These are phyloP conservation scores for Mythimna loreyi DNA, from an alignment of 2,888 invertebrate genomes.

Conservation along the genomic window DNA sequence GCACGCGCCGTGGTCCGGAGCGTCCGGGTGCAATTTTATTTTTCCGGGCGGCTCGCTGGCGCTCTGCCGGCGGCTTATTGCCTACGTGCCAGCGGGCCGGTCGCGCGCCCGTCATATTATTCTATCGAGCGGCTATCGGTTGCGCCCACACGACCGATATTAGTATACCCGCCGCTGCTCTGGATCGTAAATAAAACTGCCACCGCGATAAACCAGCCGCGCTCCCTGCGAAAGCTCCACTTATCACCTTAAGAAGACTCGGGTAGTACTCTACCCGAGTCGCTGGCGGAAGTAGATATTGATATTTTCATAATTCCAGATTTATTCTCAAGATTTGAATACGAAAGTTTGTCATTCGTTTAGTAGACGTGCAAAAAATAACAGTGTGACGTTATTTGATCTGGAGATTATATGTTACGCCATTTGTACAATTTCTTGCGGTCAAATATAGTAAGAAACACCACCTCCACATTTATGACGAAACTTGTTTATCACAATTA, in stretches of 20 bases:
- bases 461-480: slow-evolving; percentile 68
- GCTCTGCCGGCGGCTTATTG: slow-evolving; percentile 88
- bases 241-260: slow-evolving; percentile 77
- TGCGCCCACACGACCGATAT: slow-evolving; percentile 86
- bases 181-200: slow-evolving; percentile 87
- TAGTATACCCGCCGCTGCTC: slow-evolving; percentile 85
- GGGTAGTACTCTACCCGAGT: slow-evolving; percentile 26
- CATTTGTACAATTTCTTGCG: slow-evolving; percentile 48
- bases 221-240: slow-evolving; percentile 70
- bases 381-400: slow-evolving; percentile 28
- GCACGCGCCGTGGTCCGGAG: slow-evolving; percentile 77
- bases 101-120: slow-evolving; percentile 88
- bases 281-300: slow-evolving; percentile 39
- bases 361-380: slow-evolving; percentile 23
- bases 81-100: slow-evolving; percentile 88
- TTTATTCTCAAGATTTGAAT: slow-evolving; percentile 35
- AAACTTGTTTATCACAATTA: slow-evolving; percentile 83
- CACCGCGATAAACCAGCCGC: slow-evolving; percentile 73
- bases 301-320: slow-evolving; percentile 47
- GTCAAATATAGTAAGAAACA: slow-evolving; percentile 54
- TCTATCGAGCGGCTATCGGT: slow-evolving; percentile 89
- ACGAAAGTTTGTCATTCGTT: slow-evolving; percentile 16
- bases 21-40: slow-evolving; percentile 87
- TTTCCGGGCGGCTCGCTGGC: slow-evolving; percentile 85
- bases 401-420: slow-evolving; percentile 15